Evolutionary conservation across 1,140 invertebrate species (phyloP), one percentile per base, ranked within the genome.

Genomic region (Sitophilus oryzae): DNA sequence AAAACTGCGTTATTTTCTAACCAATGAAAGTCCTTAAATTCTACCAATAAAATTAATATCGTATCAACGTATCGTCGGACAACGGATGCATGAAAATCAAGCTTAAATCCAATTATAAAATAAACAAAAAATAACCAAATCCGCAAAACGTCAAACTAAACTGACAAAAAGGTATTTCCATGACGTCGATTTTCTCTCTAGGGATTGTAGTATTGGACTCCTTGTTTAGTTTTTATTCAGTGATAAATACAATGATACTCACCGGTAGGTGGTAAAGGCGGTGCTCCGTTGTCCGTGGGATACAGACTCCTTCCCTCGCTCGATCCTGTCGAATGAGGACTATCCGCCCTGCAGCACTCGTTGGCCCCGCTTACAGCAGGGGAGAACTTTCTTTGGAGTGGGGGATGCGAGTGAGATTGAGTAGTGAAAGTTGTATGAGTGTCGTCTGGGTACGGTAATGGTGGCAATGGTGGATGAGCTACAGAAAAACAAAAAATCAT

Each of bases 401-500:
- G 74, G 8, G 77, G 76, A 71, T 82, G 80, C 59, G 74, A 42
- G 5, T 77, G 73, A 2, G 75, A 73, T 2, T 77, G 77, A 0
- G 66, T 56, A 47, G 73, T 76, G 48, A 79, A 77, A 1, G 77
- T 71, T 3, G 71, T 73, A 18, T 69, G 62, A 6, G 71, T 66
- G 16, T 72, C 70, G 20, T 76, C 77, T 16, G 74, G 78, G 59
- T 86, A 86, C 0, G 85, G 84, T 5, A 82, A 81, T 8, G 85
- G 82, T n/a, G 82, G 85, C 15, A 85, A 76, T 8, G 85, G 80
- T 60, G 84, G 81, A 40, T 84, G 81, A 45, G 76, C 74, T 62
- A 81, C 19, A 5, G 10, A 80, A 47, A 45, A 9, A 45, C 18
- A 30, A 30, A 5, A 30, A 30, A 5, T 6, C 43, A 14, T 23